Base-by-base conservation (phyloP, 2,113 vertebrate genomes). In the Archilochus colubris region DNA sequence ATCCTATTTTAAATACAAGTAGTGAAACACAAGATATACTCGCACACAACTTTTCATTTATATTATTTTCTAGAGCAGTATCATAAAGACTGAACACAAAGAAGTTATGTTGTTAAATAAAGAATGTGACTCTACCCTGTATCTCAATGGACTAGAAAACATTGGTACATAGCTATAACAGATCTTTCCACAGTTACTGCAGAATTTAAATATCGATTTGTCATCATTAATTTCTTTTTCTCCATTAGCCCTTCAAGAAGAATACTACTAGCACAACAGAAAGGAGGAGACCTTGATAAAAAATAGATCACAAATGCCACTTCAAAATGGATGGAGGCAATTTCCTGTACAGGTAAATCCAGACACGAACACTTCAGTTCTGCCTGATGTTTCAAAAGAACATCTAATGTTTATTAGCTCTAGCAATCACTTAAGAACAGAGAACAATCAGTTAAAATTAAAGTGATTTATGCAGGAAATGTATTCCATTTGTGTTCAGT, bases 301-400 rank as follows among this genome's bases (percentile, higher is more conserved):
- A 94, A 90, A 82, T 24, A 91, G 75, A 93, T 88, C 51, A 73
- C 61, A 95, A 90, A 93, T 68, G 48, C 76, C 74, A 72, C 82
- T 94, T 95, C 62, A 93, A 51, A 95, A 94, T 51, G 38, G 48
- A 94, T 73, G 53, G 50, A 89, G 33, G 66, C 66, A 96, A 90
- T 94, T 91, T 88, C 43, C 77, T 87, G 64, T 63, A 15, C 9
- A 93, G 70, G 84, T 91, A 76, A 73, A 87, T 40, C 67, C 75
- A 95, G 76, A 72, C n/a, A 17, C 46, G 61, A 89, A 86, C 64
- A 83, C 75, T 94, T 94, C 73, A 94, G 51, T 24, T 93, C 57
- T 86, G 74, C 33, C 55, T 86, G 55, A 46, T 88, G 79, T 70
- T 89, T 88, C 36, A 43, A 50, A 92, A 66, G 33, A 88, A 68